These are phyloP conservation scores for Eupithecia centaureata DNA, from an alignment of 2,888 invertebrate species.

Conservation along the genomic window DNA sequence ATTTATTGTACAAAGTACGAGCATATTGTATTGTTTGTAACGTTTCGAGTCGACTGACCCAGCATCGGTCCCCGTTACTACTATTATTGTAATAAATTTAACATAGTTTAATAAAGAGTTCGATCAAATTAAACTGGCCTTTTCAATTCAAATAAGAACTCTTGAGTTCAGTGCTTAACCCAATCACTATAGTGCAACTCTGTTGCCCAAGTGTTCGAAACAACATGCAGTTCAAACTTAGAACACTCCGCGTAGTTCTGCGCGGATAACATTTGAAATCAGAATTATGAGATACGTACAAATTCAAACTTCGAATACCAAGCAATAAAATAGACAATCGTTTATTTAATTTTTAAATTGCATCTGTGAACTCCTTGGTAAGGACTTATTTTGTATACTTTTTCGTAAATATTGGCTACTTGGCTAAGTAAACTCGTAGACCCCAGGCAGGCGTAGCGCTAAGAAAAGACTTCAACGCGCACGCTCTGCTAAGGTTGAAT, in stretches of 20 bases:
- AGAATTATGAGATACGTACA: too few relatives aligned
- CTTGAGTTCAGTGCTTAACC: background rate
- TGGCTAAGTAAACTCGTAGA: conserved; percentile 12
- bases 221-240: too few relatives aligned
- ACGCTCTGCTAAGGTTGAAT: background rate
- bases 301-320: background rate
- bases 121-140: conserved; percentile 13
- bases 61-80: conserved; percentile 30
- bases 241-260: too few relatives aligned
- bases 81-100: conserved; percentile 47
- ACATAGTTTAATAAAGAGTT: conserved; percentile 53
- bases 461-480: conserved; percentile 23
- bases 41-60: conserved; percentile 38
- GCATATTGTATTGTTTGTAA: conserved; percentile 35
- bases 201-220: too few relatives aligned
- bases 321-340: background rate
- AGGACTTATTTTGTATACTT: too few relatives aligned
- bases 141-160: conserved; percentile 7
- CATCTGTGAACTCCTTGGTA: background rate
- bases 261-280: too few relatives aligned
- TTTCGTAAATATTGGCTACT: too few relatives aligned
- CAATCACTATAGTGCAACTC: background rate
- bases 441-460: conserved; percentile 14
- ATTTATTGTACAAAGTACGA: conserved; percentile 78
- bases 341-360: background rate